phyloP scores from a whole-genome alignment of 2,888 invertebrate genomes.

The Auanema freiburgensis region DNA sequence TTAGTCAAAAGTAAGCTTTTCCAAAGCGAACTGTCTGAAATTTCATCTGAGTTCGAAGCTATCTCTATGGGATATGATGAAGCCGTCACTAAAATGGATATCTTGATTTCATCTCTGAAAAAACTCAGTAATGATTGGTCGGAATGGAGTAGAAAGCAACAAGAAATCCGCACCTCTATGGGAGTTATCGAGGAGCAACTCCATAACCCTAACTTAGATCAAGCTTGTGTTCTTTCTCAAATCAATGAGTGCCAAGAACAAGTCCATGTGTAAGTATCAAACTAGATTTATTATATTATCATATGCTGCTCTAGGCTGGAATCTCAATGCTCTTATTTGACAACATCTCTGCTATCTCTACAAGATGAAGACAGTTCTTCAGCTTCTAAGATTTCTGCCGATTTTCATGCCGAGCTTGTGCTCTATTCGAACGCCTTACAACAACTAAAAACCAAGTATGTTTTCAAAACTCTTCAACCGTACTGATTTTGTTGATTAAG shows the following conservation, averaged over 20 bases:
- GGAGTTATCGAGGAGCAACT: constrained; percentile 38
- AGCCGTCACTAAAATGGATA: constrained; percentile 32
- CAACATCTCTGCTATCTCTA: constrained; percentile 30
- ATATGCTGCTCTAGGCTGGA: constrained; percentile 33
- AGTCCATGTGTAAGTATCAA: constrained; percentile 36
- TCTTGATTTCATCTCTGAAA: constrained; percentile 20
- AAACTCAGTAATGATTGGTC: constrained; percentile 17
- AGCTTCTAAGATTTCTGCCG: constrained; percentile 26
- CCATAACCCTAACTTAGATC: constrained; percentile 32
- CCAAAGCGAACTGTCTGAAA: constrained; percentile 16
- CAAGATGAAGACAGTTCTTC: constrained; percentile 24
- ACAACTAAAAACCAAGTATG: constrained; percentile 32
- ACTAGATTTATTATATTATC: background rate
- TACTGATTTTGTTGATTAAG: constrained; percentile 9
- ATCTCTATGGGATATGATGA: constrained; percentile 44
- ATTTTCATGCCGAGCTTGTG: constrained; percentile 43
- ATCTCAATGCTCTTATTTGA: constrained; percentile 51
- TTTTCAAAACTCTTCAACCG: too few relatives aligned
- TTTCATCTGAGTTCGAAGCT: constrained; percentile 13
- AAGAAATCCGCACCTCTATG: constrained; percentile 26
- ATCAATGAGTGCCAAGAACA: constrained; percentile 50
- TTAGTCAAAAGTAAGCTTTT: constrained; percentile 12
- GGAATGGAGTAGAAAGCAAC: constrained; percentile 7
- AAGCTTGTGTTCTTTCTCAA: constrained; percentile 34
- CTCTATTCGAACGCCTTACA: constrained; percentile 45